Evolutionary conservation across 2,888 invertebrate genomes (phyloP), one percentile per base, ranked within the genome.

Genomic region (Nomada fabriciana): DNA sequence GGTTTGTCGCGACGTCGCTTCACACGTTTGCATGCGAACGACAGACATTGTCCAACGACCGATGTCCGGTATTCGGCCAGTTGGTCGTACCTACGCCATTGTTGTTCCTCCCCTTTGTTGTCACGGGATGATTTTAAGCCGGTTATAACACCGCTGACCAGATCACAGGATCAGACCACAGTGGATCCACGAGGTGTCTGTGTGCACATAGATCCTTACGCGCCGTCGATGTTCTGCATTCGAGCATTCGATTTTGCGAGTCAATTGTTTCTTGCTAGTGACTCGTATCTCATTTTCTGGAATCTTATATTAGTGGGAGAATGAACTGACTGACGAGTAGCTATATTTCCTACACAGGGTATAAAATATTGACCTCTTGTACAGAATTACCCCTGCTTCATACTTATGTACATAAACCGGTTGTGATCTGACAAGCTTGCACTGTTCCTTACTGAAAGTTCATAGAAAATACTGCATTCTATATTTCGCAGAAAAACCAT

Each of bases 81-180:
- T 77, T 77, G 73, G 75, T 79, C 71, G 25, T 59, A 69, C 78
- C 76, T 67, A 74, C 80, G 82, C 88, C 84, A 86, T 84, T 89
- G 84, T 86, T 82, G 71, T 84, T 77, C 76, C 71, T 64, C 60
- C 77, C 84, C 75, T 89, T 88, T 86, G 85, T 86, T 76, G 63
- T 77, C 73, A 52, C 64, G 63, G 81, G 72, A 86, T 83, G 83
- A 88, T 90, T 89, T 88, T 84, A 89, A 89, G 85, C 86, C 83
- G 81, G 84, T 86, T 86, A 84, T 79, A 80, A 85, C 78, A 72
- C 71, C 63, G 70, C 70, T 79, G 75, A 77, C 76, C 64, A 63
- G 80, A 20, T 83, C 84, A 80, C 74, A 76, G 70, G 55, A 25
- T 29, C 55, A 75, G 71, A 83, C 86, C 79, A 63, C 69, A 53